Evolutionary conservation across 1,140 invertebrate species (phyloP).

Genomic region (Pseudomyrmex cubaensis): DNA sequence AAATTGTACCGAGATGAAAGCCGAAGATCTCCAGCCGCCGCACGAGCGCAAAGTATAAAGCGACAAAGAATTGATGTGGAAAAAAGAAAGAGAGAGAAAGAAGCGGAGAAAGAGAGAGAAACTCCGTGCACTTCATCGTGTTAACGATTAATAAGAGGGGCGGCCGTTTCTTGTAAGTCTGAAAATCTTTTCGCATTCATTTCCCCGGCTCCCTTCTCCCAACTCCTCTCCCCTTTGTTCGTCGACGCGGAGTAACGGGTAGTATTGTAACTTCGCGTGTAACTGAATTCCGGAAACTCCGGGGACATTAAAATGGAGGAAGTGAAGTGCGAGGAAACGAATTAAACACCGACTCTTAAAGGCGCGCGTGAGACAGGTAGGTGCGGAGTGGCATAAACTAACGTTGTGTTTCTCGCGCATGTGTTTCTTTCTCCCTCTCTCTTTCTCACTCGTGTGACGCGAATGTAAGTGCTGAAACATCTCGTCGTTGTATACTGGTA

Average conservation of each 20-base stretch:
- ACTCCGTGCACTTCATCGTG: slow-evolving; percentile 51
- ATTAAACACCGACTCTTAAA: slow-evolving; percentile 35
- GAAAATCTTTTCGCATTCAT: slow-evolving; percentile 48
- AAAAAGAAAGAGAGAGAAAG: slow-evolving; percentile 13
- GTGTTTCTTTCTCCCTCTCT: no score
- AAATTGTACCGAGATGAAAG: slow-evolving; percentile 63
- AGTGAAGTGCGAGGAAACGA: slow-evolving; percentile 50
- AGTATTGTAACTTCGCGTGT: slow-evolving; percentile 44
- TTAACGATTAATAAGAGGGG: slow-evolving; percentile 63
- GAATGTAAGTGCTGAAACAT: no score
- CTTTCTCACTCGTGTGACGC: no score
- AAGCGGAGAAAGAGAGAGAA: no score
- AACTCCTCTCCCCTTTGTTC: not conserved
- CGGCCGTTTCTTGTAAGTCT: slow-evolving; percentile 39
- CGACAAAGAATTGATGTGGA: slow-evolving; percentile 57
- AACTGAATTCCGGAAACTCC: slow-evolving; percentile 50
- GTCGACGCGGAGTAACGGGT: not conserved
- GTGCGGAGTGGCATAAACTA: no score
- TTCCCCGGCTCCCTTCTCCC: not conserved
- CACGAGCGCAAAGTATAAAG: slow-evolving; percentile 20
- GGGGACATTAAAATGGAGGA: slow-evolving; percentile 44
- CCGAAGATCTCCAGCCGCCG: slow-evolving; percentile 42
- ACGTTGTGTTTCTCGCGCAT: no score
- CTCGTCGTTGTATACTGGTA: no score
- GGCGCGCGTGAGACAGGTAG: not conserved